Evolutionary conservation across 2,113 vertebrate genomes (phyloP).

Genomic region (Calyptommatus sinebrachiatus): DNA sequence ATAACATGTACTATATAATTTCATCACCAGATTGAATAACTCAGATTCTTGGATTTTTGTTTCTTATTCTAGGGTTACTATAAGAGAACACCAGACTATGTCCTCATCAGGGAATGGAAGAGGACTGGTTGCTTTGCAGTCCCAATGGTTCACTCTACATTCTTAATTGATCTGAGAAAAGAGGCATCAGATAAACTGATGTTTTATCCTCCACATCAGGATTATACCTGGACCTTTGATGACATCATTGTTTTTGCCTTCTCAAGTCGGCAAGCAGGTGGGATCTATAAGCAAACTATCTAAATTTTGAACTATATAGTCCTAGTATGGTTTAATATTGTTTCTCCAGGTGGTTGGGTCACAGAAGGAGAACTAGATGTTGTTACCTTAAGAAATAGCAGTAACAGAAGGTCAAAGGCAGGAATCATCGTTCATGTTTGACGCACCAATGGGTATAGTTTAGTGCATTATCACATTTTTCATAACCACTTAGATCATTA

Average conservation of each 20-base stretch:
- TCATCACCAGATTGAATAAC: too few species aligned
- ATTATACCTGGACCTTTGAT: constrained; percentile 96
- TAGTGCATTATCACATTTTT: too few species aligned
- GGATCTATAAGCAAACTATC: constrained; percentile 4
- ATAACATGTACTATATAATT: background rate
- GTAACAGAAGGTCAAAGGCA: too few species aligned
- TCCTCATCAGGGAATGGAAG: constrained; percentile 93
- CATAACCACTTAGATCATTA: too few species aligned
- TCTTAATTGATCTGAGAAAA: constrained; percentile 90
- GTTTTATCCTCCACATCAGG: constrained; percentile 89
- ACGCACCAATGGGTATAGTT: too few species aligned
- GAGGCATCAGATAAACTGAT: constrained; percentile 77
- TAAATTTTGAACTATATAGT: too few species aligned
- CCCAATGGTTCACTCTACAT: constrained; percentile 96
- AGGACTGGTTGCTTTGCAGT: constrained; percentile 86
- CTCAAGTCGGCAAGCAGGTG: constrained; percentile 90
- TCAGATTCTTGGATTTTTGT: background rate
- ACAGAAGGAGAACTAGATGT: too few species aligned
- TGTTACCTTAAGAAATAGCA: too few species aligned
- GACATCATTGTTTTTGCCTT: constrained; percentile 98
- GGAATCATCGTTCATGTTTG: too few species aligned
- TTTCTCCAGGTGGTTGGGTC: too few species aligned
- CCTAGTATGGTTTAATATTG: too few species aligned
- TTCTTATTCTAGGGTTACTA: constrained; percentile 86
- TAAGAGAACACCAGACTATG: constrained; percentile 89